phyloP scores from a whole-genome alignment of 2,113 vertebrate genomes.

The Ictalurus punctatus region DNA sequence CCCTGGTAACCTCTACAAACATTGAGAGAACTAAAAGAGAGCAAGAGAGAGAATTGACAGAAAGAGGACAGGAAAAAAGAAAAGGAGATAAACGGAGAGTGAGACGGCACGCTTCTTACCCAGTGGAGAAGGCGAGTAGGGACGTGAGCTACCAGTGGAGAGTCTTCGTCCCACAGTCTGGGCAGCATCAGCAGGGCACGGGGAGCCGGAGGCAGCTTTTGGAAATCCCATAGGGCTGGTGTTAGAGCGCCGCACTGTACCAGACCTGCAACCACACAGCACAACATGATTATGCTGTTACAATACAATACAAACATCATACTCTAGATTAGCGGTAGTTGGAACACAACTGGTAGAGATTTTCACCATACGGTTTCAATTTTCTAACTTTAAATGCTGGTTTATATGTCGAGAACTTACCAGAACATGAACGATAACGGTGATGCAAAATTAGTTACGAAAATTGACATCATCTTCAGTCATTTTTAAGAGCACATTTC shows the following conservation, averaged over 20 bases:
- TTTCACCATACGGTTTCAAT: neutral
- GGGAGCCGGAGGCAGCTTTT: conserved; percentile 84
- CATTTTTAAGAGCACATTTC: neutral
- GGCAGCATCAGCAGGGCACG: conserved; percentile 76
- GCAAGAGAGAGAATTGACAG: neutral
- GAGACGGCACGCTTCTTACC: conserved; percentile 69
- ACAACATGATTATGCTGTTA: neutral
- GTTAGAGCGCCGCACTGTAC: conserved; percentile 89
- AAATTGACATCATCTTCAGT: neutral
- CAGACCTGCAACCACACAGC: conserved; percentile 72
- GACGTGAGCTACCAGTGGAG: conserved; percentile 89
- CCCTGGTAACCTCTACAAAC: conserved; percentile 7
- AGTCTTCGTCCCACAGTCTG: conserved; percentile 81
- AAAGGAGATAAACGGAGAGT: neutral
- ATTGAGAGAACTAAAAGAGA: neutral
- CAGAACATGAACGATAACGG: neutral
- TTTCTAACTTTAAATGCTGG: neutral
- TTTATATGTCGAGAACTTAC: neutral
- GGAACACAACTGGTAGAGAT: neutral
- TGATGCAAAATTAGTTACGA: neutral
- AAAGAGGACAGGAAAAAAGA: neutral
- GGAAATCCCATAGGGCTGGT: conserved; percentile 94
- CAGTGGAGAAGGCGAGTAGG: conserved; percentile 92
- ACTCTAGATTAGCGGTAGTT: neutral
- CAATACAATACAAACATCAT: conserved; percentile 5